Conservation (phyloP, 2,113 vertebrate species). For the Platichthys stellatus region DNA sequence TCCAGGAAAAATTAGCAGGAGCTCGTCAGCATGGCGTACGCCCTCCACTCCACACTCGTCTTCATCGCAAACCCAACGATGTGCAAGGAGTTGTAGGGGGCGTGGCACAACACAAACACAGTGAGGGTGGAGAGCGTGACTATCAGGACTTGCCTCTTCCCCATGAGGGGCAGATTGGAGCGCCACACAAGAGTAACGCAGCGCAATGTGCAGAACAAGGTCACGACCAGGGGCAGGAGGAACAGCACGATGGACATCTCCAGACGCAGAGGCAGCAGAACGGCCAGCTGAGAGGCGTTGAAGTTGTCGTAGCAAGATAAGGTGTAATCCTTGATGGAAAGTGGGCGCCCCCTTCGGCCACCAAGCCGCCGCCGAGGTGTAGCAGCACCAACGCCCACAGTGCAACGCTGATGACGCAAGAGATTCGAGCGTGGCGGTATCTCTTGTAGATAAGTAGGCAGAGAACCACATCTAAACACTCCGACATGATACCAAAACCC, state of each 20-base stretch:
- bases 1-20: conserved; percentile 83
- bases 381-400: conserved; percentile 79
- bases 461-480: conserved; percentile 1
- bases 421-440: conserved; percentile 79
- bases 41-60: conserved; percentile 74
- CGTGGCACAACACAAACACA: conserved; percentile 84
- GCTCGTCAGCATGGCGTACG: conserved; percentile 69
- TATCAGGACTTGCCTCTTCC: conserved; percentile 77
- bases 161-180: conserved; percentile 66
- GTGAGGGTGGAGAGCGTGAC: conserved; percentile 80
- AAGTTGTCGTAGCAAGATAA: conserved; percentile 79
- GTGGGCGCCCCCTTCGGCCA: conserved; percentile 66
- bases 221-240: conserved; percentile 76
- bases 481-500: conserved; percentile 27
- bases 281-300: conserved; percentile 71
- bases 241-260: conserved; percentile 84
- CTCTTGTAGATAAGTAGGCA: conserved; percentile 78
- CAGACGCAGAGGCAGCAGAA: conserved; percentile 81
- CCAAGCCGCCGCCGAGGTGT: conserved; percentile 51
- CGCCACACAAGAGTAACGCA: conserved; percentile 80
- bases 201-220: conserved; percentile 79
- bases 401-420: conserved; percentile 75
- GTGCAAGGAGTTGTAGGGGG: conserved; percentile 85
- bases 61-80: conserved; percentile 73
- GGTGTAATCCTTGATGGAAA: conserved; percentile 58